Evolutionary conservation across 2,113 vertebrate species (phyloP).

Genomic region (Ibidorhyncha struthersii): DNA sequence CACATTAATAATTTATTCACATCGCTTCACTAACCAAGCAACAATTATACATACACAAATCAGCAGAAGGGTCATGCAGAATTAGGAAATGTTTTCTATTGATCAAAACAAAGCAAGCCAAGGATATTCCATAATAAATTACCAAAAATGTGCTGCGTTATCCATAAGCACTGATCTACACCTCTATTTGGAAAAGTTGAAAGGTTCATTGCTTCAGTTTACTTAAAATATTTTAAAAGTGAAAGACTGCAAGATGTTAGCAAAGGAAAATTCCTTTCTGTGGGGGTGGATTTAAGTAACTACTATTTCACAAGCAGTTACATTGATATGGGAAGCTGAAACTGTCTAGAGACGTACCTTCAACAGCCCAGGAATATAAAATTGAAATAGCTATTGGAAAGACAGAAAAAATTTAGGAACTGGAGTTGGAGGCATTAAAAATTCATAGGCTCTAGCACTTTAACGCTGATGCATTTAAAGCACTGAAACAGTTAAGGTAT

Average conservation of each 20-base stretch:
- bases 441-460: constrained; percentile 18
- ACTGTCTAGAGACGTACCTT: neutral
- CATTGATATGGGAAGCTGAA: neutral
- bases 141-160: neutral
- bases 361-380: neutral
- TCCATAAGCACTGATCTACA: neutral
- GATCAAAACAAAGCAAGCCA: constrained; percentile 33
- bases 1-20: constrained; percentile 50
- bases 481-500: constrained; percentile 68
- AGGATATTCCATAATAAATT: constrained; percentile 8
- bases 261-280: neutral
- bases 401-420: constrained; percentile 30
- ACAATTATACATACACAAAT: neutral
- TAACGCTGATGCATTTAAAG: constrained; percentile 35
- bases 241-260: neutral
- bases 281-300: neutral
- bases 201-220: neutral
- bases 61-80: constrained; percentile 1
- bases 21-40: neutral
- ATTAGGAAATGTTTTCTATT: constrained; percentile 39
- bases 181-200: neutral
- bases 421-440: constrained; percentile 18
- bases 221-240: neutral
- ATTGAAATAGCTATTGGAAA: neutral
- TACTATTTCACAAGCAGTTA: neutral